These are phyloP conservation scores for Pentalonia nigronervosa DNA, from an alignment of 1,140 invertebrate species.

Conservation along the genomic window DNA sequence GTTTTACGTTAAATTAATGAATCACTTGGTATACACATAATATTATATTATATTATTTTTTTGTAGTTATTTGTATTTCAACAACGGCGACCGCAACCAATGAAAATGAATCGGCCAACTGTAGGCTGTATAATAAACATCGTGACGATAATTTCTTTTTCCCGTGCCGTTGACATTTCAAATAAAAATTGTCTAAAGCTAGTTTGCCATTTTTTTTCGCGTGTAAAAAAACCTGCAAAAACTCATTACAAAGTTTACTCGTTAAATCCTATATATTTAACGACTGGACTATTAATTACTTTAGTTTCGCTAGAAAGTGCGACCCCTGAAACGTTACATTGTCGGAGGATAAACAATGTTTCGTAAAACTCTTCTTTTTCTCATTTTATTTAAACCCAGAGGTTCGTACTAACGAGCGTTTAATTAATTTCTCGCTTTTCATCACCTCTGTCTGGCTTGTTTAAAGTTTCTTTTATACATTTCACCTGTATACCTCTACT, in stretches of 20 bases:
- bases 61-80: not conserved
- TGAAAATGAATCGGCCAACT: not conserved
- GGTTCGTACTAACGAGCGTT: slow-evolving; percentile 50
- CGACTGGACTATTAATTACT: slow-evolving; percentile 58
- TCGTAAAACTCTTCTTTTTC: slow-evolving; percentile 47
- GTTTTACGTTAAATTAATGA: too few relatives aligned
- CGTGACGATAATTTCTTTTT: not conserved
- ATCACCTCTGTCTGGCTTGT: slow-evolving; percentile 12
- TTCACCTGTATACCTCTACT: not conserved
- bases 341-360: slow-evolving; percentile 57
- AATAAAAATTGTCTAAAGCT: slow-evolving; percentile 44
- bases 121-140: not conserved
- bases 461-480: slow-evolving; percentile 13
- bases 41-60: not conserved
- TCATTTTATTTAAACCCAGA: slow-evolving; percentile 44
- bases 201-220: not conserved
- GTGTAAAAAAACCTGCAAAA: slow-evolving; percentile 53
- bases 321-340: slow-evolving; percentile 38
- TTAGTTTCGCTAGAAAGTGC: slow-evolving; percentile 55
- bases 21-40: too few relatives aligned
- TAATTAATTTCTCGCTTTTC: slow-evolving; percentile 57
- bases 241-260: slow-evolving; percentile 58
- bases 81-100: not conserved
- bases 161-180: slow-evolving; percentile 12
- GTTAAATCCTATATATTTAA: slow-evolving; percentile 56